Evolutionary conservation across 2,888 invertebrate genomes (phyloP).

Genomic region (Helicoverpa assulta): DNA sequence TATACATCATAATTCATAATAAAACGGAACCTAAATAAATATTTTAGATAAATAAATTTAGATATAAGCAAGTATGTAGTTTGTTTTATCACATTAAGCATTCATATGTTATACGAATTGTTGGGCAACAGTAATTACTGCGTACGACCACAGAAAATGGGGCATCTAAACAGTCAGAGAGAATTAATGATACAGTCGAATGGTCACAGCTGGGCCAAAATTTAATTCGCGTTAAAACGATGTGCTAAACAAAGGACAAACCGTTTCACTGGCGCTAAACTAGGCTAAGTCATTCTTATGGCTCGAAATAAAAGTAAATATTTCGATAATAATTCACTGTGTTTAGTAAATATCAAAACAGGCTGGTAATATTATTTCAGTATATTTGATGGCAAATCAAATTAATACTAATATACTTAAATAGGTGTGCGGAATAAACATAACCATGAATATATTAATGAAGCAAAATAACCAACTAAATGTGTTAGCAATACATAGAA

Average conservation of each 20-base stretch:
- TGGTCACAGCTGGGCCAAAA: constrained; percentile 33
- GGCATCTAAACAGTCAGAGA: constrained; percentile 35
- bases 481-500: constrained; percentile 16
- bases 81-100: constrained; percentile 13
- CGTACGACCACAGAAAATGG: constrained; percentile 39
- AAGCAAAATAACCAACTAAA: not conserved
- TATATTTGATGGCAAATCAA: too few species aligned
- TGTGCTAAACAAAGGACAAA: constrained; percentile 12
- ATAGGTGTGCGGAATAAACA: too few species aligned
- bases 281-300: not conserved
- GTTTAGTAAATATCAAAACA: not conserved
- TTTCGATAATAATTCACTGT: not conserved
- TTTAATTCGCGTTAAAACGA: constrained; percentile 26
- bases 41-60: not conserved
- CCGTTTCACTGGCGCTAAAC: constrained; percentile 2
- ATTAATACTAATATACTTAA: too few species aligned
- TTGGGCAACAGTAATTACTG: constrained; percentile 29
- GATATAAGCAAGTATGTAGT: not conserved
- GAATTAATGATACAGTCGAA: constrained; percentile 49
- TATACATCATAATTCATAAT: not conserved
- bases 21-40: not conserved
- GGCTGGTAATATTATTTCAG: too few species aligned
- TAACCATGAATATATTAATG: not conserved
- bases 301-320: not conserved
- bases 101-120: constrained; percentile 29